These are phyloP conservation scores for Gastrophysa polygoni DNA, from an alignment of 2,888 invertebrate species.

Conservation along the genomic window DNA sequence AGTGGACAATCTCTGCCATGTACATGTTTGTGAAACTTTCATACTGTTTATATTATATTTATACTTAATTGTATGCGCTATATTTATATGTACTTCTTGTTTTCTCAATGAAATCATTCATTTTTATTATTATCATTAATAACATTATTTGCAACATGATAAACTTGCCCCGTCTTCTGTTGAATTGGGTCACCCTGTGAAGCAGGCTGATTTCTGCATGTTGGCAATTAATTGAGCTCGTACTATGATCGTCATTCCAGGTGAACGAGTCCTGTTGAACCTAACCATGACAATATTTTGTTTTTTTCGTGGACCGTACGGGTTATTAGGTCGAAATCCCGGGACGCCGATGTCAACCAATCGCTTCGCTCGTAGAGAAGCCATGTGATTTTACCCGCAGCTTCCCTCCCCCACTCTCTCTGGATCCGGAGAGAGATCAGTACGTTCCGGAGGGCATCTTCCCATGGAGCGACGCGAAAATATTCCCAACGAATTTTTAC, in stretches of 20 bases:
- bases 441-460: constrained; percentile 4
- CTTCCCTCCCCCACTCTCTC: constrained; percentile 50
- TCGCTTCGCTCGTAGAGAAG: constrained; percentile 44
- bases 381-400: constrained; percentile 57
- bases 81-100: too few relatives aligned
- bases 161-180: too few relatives aligned
- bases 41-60: too few relatives aligned
- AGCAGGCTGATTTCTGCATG: too few relatives aligned
- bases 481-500: constrained; percentile 18
- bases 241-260: background rate
- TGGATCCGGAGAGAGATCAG: constrained; percentile 32
- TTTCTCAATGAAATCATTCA: too few relatives aligned
- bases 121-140: too few relatives aligned
- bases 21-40: too few relatives aligned
- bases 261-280: background rate
- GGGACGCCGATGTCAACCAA: constrained; percentile 54
- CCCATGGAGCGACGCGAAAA: background rate
- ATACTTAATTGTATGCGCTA: too few relatives aligned
- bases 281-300: constrained; percentile 2
- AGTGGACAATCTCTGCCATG: too few relatives aligned
- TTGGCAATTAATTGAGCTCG: background rate
- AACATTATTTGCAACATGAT: too few relatives aligned
- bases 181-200: too few relatives aligned
- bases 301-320: constrained; percentile 54
- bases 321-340: constrained; percentile 60